Conservation (phyloP, 2,797 vertebrate species). For the Erethizon dorsatum region DNA sequence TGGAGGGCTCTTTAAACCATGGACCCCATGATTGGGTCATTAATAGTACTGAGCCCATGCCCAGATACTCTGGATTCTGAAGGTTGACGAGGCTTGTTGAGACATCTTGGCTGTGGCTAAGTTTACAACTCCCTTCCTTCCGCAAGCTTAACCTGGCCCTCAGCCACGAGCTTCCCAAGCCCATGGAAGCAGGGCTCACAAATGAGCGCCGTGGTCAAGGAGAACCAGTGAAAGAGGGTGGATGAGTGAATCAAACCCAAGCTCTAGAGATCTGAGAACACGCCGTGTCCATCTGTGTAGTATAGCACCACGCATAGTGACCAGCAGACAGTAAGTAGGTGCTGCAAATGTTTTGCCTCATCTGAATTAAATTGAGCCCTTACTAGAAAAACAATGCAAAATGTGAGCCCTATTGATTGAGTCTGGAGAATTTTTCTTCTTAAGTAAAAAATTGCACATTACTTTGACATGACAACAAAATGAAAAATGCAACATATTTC, state of each 20-base stretch:
- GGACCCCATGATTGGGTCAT: slow-evolving; percentile 9
- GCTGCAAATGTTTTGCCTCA: not conserved
- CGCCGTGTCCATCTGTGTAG: not conserved
- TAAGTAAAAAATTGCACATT: slow-evolving; percentile 39
- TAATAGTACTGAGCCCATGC: not conserved
- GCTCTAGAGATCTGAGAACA: not conserved
- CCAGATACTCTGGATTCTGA: not conserved
- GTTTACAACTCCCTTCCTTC: not conserved
- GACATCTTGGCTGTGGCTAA: not conserved
- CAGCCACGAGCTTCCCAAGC: not conserved
- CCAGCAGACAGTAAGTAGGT: not conserved
- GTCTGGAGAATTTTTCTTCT: slow-evolving; percentile 58
- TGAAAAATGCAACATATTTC: slow-evolving; percentile 42
- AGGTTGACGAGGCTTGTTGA: not conserved
- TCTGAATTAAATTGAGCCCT: slow-evolving; percentile 44
- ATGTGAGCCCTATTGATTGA: not conserved
- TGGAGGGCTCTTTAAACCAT: not conserved
- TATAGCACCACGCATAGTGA: not conserved
- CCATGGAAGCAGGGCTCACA: not conserved
- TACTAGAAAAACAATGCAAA: slow-evolving; percentile 58
- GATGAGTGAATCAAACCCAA: not conserved
- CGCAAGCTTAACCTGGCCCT: not conserved
- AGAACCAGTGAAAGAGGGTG: not conserved
- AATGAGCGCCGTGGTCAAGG: not conserved
- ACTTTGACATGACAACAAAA: slow-evolving; percentile 68